Percentiles rank a stretch among this genome's conserved stretches.
These are phyloP conservation scores for Neodiprion pinetum DNA, from an alignment of 1,140 invertebrate genomes.

Conservation along the genomic window DNA sequence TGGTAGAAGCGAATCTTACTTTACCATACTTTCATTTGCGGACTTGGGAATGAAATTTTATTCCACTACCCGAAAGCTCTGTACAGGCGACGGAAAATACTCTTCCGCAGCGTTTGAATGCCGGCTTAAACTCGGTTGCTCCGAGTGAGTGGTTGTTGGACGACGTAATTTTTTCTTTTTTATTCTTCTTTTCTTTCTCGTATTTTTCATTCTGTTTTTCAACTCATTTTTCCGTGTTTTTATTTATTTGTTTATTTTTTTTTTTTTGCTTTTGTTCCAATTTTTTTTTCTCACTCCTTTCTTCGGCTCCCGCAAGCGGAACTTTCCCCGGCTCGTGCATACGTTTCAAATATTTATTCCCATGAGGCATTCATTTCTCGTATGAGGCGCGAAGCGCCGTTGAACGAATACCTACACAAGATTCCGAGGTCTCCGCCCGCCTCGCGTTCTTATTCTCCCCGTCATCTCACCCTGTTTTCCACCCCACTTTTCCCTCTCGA, in stretches of 20 bases:
- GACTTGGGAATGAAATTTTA: neutral
- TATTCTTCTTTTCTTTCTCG: neutral
- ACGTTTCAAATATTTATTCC: constrained; percentile 5
- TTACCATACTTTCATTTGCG: neutral
- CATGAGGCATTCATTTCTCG: neutral
- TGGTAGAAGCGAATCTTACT: neutral
- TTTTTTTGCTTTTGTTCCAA: no score
- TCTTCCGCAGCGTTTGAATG: neutral
- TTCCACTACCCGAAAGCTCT: neutral
- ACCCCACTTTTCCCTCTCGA: neutral
- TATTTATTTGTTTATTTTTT: no score
- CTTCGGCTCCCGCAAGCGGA: neutral
- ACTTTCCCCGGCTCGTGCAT: neutral
- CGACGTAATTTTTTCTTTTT: neutral
- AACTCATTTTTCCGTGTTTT: neutral
- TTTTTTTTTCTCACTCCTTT: no score
- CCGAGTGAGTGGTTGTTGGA: constrained; percentile 6
- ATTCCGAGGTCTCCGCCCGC: neutral
- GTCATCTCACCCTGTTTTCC: neutral
- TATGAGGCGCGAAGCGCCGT: neutral
- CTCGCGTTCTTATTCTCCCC: neutral
- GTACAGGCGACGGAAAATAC: neutral
- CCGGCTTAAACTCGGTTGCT: neutral
- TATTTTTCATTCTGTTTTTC: no score
- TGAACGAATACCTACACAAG: neutral